Conservation (phyloP, 2,113 vertebrate genomes). For the Phaethon lepturus region DNA sequence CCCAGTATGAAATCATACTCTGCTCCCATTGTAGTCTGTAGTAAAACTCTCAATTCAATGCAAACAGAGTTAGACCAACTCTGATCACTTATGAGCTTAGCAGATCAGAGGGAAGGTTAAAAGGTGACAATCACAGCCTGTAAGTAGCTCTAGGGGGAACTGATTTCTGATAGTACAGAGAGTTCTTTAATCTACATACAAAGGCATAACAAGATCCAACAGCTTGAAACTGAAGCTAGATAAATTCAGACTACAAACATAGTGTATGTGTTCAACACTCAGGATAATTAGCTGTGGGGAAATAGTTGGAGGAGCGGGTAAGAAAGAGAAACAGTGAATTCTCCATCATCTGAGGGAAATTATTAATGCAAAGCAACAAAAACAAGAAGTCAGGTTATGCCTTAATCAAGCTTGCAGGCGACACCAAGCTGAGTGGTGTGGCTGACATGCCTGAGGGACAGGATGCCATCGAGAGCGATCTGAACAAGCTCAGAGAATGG, state of each 20-base stretch:
- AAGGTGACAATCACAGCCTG: conserved; percentile 46
- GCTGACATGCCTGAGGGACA: no score
- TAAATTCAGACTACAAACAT: conserved; percentile 40
- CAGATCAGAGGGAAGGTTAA: conserved; percentile 52
- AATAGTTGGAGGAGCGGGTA: background rate
- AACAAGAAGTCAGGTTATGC: background rate
- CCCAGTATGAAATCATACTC: background rate
- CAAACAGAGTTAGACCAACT: conserved; percentile 17
- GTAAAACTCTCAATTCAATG: conserved; percentile 25
- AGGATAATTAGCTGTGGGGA: conserved; percentile 5
- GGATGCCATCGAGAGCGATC: no score
- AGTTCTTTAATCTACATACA: conserved; percentile 54
- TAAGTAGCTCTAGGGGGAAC: conserved; percentile 21
- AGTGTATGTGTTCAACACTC: background rate
- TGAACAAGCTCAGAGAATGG: no score
- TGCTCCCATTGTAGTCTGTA: background rate
- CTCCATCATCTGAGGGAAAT: background rate
- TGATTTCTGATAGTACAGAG: conserved; percentile 18
- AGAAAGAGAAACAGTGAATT: background rate
- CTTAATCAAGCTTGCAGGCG: background rate
- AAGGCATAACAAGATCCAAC: conserved; percentile 27
- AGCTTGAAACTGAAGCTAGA: background rate
- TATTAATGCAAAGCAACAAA: background rate
- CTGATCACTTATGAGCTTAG: conserved; percentile 21
- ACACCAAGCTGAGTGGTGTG: no score